phyloP scores from a whole-genome alignment of 2,797 vertebrate genomes.

The Halcyon badia region DNA sequence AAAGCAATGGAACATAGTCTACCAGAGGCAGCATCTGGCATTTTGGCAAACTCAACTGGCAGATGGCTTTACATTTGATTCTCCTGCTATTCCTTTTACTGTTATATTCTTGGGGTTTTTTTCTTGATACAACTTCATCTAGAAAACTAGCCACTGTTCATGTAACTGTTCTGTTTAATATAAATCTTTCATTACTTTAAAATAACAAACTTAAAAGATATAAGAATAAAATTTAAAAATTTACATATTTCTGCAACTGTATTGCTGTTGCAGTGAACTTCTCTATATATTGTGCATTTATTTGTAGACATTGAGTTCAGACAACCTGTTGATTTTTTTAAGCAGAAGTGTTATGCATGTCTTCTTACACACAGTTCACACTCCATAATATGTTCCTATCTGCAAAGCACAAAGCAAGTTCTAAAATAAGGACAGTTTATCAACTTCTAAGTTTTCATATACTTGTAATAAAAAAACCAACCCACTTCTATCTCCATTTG shows the following conservation, averaged over 20 bases:
- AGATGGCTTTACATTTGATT: background rate
- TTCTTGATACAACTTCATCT: background rate
- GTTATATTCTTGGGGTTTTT: background rate
- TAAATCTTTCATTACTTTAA: background rate
- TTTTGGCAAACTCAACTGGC: background rate
- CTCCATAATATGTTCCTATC: background rate
- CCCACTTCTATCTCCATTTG: rapidly evolving
- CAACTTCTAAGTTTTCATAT: background rate
- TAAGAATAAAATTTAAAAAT: background rate
- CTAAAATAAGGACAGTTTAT: background rate
- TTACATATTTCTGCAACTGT: background rate
- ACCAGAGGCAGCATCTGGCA: conserved; percentile 7
- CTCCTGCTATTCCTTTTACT: background rate
- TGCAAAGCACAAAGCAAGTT: background rate
- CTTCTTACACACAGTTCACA: background rate
- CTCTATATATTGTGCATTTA: background rate
- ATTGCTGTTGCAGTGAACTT: background rate
- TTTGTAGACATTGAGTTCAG: background rate
- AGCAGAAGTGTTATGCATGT: background rate
- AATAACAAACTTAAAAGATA: background rate
- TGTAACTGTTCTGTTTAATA: background rate
- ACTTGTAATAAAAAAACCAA: background rate
- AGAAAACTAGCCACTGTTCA: background rate
- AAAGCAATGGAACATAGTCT: background rate
- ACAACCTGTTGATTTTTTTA: background rate